Conservation (phyloP, 2,888 invertebrate genomes). For the Dysmachus trigonus region DNA sequence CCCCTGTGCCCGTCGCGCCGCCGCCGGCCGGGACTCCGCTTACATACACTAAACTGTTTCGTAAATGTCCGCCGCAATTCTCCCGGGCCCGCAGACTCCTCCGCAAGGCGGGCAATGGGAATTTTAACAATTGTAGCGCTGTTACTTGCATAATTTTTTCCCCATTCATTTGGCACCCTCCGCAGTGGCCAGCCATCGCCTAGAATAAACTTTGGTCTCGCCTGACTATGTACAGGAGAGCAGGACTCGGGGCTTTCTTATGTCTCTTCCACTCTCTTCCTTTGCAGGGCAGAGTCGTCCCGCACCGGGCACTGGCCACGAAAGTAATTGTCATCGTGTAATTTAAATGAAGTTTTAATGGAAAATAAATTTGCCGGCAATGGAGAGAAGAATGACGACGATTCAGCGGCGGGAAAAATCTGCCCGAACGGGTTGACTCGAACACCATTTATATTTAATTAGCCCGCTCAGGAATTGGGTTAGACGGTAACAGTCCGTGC, state of each 20-base stretch:
- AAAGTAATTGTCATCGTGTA: slow-evolving; percentile 42
- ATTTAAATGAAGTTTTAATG: slow-evolving; percentile 43
- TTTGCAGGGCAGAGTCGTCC: neutral
- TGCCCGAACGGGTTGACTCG: neutral
- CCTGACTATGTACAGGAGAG: neutral
- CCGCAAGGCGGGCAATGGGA: neutral
- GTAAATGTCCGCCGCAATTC: neutral
- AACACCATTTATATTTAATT: slow-evolving; percentile 40
- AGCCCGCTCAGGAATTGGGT: slow-evolving; percentile 26
- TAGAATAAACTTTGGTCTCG: slow-evolving; percentile 21
- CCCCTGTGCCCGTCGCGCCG: too few species aligned
- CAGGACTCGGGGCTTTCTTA: slow-evolving; percentile 16
- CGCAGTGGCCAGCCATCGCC: neutral
- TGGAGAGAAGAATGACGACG: slow-evolving; percentile 37
- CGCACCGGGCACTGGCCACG: neutral
- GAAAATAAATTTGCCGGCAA: slow-evolving; percentile 40
- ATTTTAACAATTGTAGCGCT: slow-evolving; percentile 39
- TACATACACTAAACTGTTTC: slow-evolving; percentile 40
- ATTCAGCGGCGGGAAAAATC: neutral
- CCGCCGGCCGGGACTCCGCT: neutral
- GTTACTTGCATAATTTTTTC: slow-evolving; percentile 41
- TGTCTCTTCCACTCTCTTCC: neutral
- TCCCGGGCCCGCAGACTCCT: neutral
- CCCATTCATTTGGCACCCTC: slow-evolving; percentile 38
- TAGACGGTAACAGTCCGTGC: slow-evolving; percentile 1